Base-by-base conservation (phyloP, 2,888 invertebrate species). In the Chaitophorus viminalis region DNA sequence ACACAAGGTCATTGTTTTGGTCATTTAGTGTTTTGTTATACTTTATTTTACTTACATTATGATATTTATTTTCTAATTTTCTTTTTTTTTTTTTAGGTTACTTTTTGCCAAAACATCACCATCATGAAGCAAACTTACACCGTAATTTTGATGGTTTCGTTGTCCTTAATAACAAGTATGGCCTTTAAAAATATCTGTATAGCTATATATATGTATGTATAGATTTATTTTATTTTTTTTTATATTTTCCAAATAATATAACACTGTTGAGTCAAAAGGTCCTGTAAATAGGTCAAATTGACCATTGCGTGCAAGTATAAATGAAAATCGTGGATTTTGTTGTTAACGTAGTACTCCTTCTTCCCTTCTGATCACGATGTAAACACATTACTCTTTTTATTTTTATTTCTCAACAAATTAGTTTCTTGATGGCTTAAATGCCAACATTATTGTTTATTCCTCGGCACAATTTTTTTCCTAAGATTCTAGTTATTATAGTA, bases 251-350 rank as follows among this genome's bases (percentile, higher is more conserved):
- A 46, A 14, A 29, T 31, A 79, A 65, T 86, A 78, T 77, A 87
- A 60, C 29, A 17, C 79, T 87, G 79, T 79, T 86, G 79, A 87
- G 86, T 79, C 86, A 52, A 87, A 77, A 54, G 72, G 39, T 87
- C 79, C 60, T 31, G 25, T 65, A 87, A 87, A 79, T 87, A 79
- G 86, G 86, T 87, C 86, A 87, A 87, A 79, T 29, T 87, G 86
- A 87, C 86, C 86, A 65, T 87, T 60, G 86, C 86, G 86, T 87
- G 86, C 39, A 9, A 9, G 72, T 36, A 70, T 18, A 70, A 65
- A 85, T 52, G 77, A 70, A 68, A 70, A 70, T n/a, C 85, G 77
- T 77, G n/a, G 36, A 33, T 60, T 74, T 54, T 21, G 21, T 39
- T 21, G 65, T 65, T 81, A 29, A 52, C 25, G n/a, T 54, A 5